Conservation (phyloP, 2,797 vertebrate genomes). For the Lacerta viridis region DNA sequence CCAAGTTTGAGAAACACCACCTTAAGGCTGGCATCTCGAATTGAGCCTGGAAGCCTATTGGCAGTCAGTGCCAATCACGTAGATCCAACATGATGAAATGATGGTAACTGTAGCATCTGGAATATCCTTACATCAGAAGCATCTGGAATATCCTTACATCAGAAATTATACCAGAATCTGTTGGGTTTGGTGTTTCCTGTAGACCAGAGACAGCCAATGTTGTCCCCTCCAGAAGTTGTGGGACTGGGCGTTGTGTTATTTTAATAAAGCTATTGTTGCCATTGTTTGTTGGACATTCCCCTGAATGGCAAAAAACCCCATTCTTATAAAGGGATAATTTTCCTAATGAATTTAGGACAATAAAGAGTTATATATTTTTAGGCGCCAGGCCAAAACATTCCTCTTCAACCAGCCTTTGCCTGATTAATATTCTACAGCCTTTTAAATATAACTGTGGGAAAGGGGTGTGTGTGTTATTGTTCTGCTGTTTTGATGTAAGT, state of each 20-base stretch:
- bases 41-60: too few species aligned
- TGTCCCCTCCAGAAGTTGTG: too few species aligned
- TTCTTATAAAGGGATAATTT: conserved; percentile 7
- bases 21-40: too few species aligned
- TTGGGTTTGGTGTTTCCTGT: not conserved
- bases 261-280: not conserved
- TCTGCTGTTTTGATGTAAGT: too few species aligned
- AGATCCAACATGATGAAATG: too few species aligned
- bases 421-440: too few species aligned
- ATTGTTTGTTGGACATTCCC: conserved; percentile 12
- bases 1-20: not conserved
- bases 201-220: not conserved
- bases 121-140: not conserved
- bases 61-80: too few species aligned
- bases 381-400: too few species aligned
- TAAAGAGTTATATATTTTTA: conserved; percentile 12
- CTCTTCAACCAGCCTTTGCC: too few species aligned
- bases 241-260: too few species aligned
- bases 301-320: not conserved
- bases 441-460: too few species aligned
- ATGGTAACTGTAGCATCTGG: not conserved
- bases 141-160: not conserved
- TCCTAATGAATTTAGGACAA: conserved; percentile 48
- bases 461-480: too few species aligned
- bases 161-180: conserved; percentile 2